Evolutionary conservation across 2,113 vertebrate genomes (phyloP), one percentile per base, ranked within the genome.

Genomic region (Elaphurus davidianus): DNA sequence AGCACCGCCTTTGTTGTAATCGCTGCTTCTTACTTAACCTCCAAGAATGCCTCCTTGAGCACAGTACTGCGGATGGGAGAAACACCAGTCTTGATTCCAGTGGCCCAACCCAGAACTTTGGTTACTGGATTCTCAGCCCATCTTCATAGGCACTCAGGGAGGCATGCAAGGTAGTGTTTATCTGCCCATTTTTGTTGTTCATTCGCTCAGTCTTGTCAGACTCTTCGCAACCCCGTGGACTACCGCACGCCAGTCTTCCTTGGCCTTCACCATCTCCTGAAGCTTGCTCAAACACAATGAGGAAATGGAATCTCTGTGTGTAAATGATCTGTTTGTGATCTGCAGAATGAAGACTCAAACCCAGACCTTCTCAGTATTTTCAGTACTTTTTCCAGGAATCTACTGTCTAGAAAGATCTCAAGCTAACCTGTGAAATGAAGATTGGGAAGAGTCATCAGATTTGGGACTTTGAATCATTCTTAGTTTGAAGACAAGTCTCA

Each of bases 321-420:
- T 25, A 59, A 62, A n/a, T 33, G 15, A 76, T 60, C 19, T 71
- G 16, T 6, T 30, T 33, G 6, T 45, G 15, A 64, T 47, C 28
- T 36, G 3, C 47, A 87, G 64, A 92, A 25, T 13, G 50, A 21
- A 90, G n/a, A 30, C 17, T 92, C 16, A 36, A 12, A 54, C 52
- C 23, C 14, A 78, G 64, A 43, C 36, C 21, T 83, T 85, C 33
- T 27, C 16, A 60, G 36, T 55, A 87, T 79, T 50, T 78, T 14
- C 10, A 55, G 17, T 59, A 60, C 2, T 71, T 95, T 86, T 83
- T 71, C 62, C 33, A 84, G 76, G 7, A 76, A 71, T 87, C 85
- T 60, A 30, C 12, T 67, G 95, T 97, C 59, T 88, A 14, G 40
- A 82, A 92, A 54, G 81, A 92, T 50, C 94, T 94, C 45, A 87